A percentile compares a stretch with the other conserved stretches of the same genome.
Conservation (phyloP, 2,797 vertebrate species). For the Acestrorhynchus altus region DNA sequence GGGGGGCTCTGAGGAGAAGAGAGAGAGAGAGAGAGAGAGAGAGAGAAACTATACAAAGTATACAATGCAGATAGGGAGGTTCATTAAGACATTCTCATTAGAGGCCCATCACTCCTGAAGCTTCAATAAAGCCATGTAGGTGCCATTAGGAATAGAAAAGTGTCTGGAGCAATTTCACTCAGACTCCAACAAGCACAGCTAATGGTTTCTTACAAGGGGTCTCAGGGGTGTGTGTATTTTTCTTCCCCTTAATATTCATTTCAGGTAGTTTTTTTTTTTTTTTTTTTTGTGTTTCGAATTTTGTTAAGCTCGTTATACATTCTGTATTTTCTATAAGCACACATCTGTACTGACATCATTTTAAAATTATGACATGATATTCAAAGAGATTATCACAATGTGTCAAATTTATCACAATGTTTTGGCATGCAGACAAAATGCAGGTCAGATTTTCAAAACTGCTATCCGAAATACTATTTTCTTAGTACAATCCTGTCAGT, state of each 20-base stretch:
- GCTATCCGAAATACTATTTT: too few species aligned
- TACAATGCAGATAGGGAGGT: conserved; percentile 60
- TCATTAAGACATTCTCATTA: conserved; percentile 65
- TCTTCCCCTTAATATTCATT: background rate
- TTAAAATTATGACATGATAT: too few species aligned
- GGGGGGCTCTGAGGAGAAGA: conserved; percentile 52
- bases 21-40: conserved; percentile 32
- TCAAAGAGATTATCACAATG: too few species aligned
- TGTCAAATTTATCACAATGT: too few species aligned
- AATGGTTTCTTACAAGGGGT: conserved; percentile 53
- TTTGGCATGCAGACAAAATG: too few species aligned
- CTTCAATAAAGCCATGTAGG: conserved; percentile 55
- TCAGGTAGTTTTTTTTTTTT: background rate
- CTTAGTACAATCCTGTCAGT: too few species aligned
- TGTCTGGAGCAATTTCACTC: conserved; percentile 54
- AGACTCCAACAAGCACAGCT: conserved; percentile 47
- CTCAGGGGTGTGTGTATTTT: conserved; percentile 26
- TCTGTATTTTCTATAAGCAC: too few species aligned
- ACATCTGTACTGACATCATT: too few species aligned
- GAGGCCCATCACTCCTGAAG: conserved; percentile 56
- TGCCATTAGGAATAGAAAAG: conserved; percentile 58
- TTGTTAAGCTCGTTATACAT: too few species aligned
- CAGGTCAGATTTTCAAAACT: too few species aligned
- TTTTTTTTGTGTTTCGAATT: too few species aligned
- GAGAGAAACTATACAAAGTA: conserved; percentile 50